Evolutionary conservation across 2,113 vertebrate genomes (phyloP).

Genomic region (Promerops cafer): DNA sequence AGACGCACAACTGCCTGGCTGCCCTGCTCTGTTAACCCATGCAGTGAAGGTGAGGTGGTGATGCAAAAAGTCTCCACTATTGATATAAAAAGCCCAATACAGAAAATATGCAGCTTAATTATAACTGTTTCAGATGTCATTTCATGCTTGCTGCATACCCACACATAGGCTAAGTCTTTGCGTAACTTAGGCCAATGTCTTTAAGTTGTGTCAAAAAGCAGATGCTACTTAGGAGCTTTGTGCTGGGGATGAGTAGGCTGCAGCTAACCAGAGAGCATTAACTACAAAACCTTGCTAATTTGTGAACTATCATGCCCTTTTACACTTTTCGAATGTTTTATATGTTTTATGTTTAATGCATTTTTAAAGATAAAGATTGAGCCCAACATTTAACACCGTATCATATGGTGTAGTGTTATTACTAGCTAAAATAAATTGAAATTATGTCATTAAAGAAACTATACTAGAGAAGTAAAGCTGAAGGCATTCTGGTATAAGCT

Average conservation of each 20-base stretch:
- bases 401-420: conserved; percentile 25
- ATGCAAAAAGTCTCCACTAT: background rate
- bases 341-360: background rate
- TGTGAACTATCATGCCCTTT: background rate
- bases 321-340: background rate
- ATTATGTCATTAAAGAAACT: background rate
- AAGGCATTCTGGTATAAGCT: background rate
- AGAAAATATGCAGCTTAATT: background rate
- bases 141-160: background rate
- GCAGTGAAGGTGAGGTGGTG: background rate
- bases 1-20: background rate
- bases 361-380: conserved; percentile 19
- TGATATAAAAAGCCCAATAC: background rate
- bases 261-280: conserved; percentile 30
- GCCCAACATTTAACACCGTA: background rate
- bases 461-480: background rate
- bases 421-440: conserved; percentile 1
- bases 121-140: background rate
- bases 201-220: conserved; percentile 15
- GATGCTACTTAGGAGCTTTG: background rate
- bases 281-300: conserved; percentile 25
- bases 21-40: background rate
- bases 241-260: background rate
- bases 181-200: conserved; percentile 1
- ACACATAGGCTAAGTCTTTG: background rate